phyloP scores from a whole-genome alignment of 2,797 vertebrate genomes.

The Lindbergichthys nudifrons region DNA sequence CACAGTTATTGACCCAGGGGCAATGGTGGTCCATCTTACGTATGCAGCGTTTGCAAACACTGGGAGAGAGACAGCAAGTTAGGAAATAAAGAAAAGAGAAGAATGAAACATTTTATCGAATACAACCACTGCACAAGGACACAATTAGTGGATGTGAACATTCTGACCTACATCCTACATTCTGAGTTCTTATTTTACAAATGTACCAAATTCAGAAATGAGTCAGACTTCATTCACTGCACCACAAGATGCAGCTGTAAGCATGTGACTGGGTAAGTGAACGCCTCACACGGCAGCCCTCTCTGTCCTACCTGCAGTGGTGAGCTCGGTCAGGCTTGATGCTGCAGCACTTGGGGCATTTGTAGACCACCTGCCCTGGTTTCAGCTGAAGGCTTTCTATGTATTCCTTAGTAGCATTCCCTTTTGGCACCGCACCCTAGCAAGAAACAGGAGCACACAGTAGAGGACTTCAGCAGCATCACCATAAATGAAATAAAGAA shows the following conservation, averaged over 20 bases:
- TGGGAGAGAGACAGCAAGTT: constrained; percentile 60
- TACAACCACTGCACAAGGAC: not conserved
- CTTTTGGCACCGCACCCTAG: constrained; percentile 97
- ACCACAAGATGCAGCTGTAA: constrained; percentile 6
- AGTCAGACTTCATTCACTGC: constrained; percentile 1
- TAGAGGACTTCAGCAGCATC: constrained; percentile 1
- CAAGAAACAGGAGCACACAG: constrained; percentile 34
- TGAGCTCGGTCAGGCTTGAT: constrained; percentile 99
- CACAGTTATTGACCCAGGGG: constrained; percentile 99
- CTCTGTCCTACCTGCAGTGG: constrained; percentile 93
- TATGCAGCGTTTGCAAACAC: constrained; percentile 98
- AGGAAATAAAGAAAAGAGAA: too few species aligned
- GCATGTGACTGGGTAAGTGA: not conserved
- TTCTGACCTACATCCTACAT: too few species aligned
- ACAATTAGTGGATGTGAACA: not conserved
- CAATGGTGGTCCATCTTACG: constrained; percentile 99
- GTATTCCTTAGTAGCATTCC: constrained; percentile 98
- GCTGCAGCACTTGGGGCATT: constrained; percentile 99
- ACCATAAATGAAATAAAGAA: not conserved
- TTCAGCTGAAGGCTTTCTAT: constrained; percentile 98
- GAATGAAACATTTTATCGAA: too few species aligned
- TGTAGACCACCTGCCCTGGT: constrained; percentile 98
- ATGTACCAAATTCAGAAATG: not conserved
- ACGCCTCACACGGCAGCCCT: constrained; percentile 11
- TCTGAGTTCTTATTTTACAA: not conserved